Conservation (phyloP, 2,888 invertebrate genomes). For the Scaeva pyrastri region DNA sequence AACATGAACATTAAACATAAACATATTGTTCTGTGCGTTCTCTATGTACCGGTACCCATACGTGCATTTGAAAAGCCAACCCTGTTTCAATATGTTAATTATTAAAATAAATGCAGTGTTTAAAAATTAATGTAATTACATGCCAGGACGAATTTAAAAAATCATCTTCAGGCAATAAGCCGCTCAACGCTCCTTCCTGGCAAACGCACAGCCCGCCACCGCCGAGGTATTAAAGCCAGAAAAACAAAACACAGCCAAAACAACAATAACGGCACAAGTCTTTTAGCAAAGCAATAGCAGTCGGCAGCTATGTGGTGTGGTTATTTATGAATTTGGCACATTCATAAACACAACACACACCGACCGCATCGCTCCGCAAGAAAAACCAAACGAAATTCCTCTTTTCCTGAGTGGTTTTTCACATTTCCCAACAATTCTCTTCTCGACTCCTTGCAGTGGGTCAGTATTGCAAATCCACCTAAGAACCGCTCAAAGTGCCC, state of each 20-base stretch:
- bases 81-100: conserved; percentile 64
- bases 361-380: not conserved
- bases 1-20: conserved; percentile 30
- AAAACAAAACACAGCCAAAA: conserved; percentile 60
- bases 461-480: conserved; percentile 59
- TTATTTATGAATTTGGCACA: conserved; percentile 50
- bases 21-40: conserved; percentile 37
- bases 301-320: not conserved
- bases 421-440: conserved; percentile 3
- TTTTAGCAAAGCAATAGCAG: too few species aligned
- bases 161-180: conserved; percentile 68
- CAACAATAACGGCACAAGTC: conserved; percentile 58
- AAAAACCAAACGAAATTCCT: conserved; percentile 30
- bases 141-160: conserved; percentile 74
- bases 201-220: conserved; percentile 31
- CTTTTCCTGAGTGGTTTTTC: conserved; percentile 24
- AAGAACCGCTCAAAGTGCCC: conserved; percentile 50
- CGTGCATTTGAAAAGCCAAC: conserved; percentile 60
- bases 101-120: conserved; percentile 77
- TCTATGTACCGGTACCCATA: not conserved
- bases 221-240: conserved; percentile 27
- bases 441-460: conserved; percentile 62
- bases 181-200: conserved; percentile 30
- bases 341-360: conserved; percentile 43
- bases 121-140: conserved; percentile 77